These are phyloP conservation scores for Chamaetylas fuelleborni DNA, from an alignment of 2,113 vertebrate species.

Conservation along the genomic window DNA sequence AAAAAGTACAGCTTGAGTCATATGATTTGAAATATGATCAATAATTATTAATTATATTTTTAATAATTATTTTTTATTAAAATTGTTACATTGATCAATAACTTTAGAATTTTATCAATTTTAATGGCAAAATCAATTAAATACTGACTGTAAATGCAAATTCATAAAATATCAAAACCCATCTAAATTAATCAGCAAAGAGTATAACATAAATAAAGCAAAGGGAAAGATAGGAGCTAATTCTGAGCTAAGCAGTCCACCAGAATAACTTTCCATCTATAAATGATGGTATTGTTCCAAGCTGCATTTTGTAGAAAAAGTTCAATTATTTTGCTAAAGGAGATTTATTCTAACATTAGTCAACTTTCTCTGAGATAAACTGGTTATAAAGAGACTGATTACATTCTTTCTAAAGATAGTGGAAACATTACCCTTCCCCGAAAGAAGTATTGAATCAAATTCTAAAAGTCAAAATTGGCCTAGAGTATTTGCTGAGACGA, in stretches of 20 bases:
- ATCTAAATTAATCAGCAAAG: background rate
- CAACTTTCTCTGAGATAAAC: background rate
- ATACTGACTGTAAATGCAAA: background rate
- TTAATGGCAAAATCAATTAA: background rate
- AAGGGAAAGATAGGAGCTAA: background rate
- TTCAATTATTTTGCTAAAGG: background rate
- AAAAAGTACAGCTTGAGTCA: background rate
- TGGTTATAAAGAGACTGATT: background rate
- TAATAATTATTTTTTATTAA: background rate
- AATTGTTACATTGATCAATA: background rate
- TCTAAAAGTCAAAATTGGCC: background rate
- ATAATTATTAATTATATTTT: background rate
- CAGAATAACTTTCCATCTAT: background rate
- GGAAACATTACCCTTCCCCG: background rate
- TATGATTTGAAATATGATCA: accelerated
- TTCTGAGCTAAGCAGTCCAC: background rate
- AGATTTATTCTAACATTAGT: background rate
- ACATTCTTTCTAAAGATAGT: background rate
- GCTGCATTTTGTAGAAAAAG: background rate
- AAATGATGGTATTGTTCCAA: background rate
- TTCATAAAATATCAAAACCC: background rate
- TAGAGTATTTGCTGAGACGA: background rate
- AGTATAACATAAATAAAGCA: background rate
- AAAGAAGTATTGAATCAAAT: background rate
- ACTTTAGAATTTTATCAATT: background rate